phyloP scores from a whole-genome alignment of 2,888 invertebrate species.

The Omphaloscelis lunosa region DNA sequence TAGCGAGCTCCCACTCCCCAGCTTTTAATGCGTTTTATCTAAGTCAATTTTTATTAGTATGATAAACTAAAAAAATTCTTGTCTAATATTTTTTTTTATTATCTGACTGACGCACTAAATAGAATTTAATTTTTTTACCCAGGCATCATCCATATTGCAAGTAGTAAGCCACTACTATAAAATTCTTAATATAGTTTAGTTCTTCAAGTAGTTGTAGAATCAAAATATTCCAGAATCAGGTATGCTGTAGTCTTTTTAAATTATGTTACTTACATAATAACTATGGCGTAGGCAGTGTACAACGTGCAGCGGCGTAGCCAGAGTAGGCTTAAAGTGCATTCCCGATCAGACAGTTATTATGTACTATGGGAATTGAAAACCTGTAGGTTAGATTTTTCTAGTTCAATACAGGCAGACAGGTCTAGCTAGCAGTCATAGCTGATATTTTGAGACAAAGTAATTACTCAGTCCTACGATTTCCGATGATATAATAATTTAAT shows the following conservation, averaged over 20 bases:
- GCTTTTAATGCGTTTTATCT: too few species aligned
- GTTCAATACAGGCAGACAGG: not conserved
- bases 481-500: not conserved
- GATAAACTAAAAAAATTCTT: too few species aligned
- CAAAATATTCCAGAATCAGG: not conserved
- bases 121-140: too few species aligned
- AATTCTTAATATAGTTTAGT: not conserved
- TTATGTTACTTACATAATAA: constrained; percentile 19
- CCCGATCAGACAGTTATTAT: constrained; percentile 49
- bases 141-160: not conserved
- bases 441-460: not conserved
- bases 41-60: too few species aligned
- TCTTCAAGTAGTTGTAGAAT: not conserved
- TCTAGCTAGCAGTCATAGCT: not conserved
- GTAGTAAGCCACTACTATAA: not conserved
- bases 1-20: too few species aligned
- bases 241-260: constrained; percentile 36
- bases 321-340: constrained; percentile 56
- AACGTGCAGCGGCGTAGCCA: constrained; percentile 24
- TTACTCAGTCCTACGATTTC: not conserved
- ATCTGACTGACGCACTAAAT: too few species aligned
- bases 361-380: constrained; percentile 37
- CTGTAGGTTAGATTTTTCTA: constrained; percentile 17
- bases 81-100: too few species aligned
- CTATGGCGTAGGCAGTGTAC: constrained; percentile 50